Evolutionary conservation across 2,797 vertebrate species (phyloP).

Genomic region (Bothrops alternatus): DNA sequence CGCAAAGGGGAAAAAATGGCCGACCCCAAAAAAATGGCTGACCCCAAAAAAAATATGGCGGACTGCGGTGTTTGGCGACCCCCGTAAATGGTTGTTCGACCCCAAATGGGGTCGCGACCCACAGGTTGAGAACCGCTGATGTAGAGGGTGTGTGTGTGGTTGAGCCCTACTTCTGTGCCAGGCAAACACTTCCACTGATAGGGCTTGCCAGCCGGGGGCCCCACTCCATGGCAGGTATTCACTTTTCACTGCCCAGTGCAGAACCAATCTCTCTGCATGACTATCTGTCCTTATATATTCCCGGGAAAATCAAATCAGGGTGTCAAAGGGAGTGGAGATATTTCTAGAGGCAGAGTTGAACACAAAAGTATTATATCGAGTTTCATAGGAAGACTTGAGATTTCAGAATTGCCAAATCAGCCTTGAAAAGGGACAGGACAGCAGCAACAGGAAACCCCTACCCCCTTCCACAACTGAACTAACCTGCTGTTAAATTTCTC

Average conservation of each 20-base stretch:
- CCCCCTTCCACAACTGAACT: background rate
- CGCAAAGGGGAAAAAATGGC: no score
- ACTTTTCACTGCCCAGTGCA: background rate
- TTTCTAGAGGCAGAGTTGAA: background rate
- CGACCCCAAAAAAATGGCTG: no score
- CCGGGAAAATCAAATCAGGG: background rate
- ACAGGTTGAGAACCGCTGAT: no score
- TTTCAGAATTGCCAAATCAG: background rate
- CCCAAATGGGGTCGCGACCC: no score
- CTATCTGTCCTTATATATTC: background rate
- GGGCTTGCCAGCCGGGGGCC: background rate
- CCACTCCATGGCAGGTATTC: background rate
- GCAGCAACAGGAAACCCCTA: background rate
- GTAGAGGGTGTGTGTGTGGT: background rate
- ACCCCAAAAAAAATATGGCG: no score
- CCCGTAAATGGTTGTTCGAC: no score
- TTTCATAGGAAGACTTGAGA: background rate
- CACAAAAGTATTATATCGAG: background rate
- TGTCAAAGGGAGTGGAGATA: background rate
- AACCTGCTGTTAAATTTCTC: slow-evolving; percentile 96
- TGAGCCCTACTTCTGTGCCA: background rate
- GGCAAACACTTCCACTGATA: background rate
- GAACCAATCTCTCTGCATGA: background rate
- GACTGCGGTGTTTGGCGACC: no score
- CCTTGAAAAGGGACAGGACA: background rate